Evolutionary conservation across 1,140 invertebrate genomes (phyloP).

Genomic region (Dreissena polymorpha): DNA sequence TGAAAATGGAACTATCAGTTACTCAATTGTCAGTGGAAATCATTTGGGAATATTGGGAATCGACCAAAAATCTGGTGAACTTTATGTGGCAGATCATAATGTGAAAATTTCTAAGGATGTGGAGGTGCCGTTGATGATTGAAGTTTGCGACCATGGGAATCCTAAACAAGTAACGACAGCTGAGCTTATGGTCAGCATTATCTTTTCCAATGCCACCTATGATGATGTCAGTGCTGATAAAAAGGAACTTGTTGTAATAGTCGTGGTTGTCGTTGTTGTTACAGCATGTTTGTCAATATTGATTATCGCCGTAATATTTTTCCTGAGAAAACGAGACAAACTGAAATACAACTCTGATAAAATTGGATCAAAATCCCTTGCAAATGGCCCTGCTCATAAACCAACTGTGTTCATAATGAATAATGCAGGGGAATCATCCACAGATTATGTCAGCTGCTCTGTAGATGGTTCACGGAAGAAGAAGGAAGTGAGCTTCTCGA

Average conservation of each 20-base stretch:
- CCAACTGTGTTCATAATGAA: constrained; percentile 36
- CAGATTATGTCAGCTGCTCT: constrained; percentile 20
- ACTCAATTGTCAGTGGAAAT: constrained; percentile 89
- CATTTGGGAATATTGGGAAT: constrained; percentile 74
- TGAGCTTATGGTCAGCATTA: constrained; percentile 32
- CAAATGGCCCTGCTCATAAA: not conserved
- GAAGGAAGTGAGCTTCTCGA: constrained; percentile 65
- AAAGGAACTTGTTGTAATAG: constrained; percentile 48
- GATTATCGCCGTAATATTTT: constrained; percentile 43
- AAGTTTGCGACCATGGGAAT: constrained; percentile 43
- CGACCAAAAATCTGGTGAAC: constrained; percentile 41
- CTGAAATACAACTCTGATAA: constrained; percentile 7
- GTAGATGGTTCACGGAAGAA: constrained; percentile 55
- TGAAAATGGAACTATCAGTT: constrained; percentile 83
- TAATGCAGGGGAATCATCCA: constrained; percentile 42
- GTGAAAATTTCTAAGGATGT: constrained; percentile 33
- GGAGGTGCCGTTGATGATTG: constrained; percentile 26
- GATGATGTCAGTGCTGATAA: not conserved
- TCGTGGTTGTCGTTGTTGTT: constrained; percentile 41
- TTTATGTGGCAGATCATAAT: constrained; percentile 26
- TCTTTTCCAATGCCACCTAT: constrained; percentile 41
- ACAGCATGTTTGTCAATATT: constrained; percentile 31
- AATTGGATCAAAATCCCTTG: not conserved
- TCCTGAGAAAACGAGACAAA: constrained; percentile 33
- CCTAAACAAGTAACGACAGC: constrained; percentile 8